These are phyloP conservation scores for Ariolimax columbianus DNA, from an alignment of 2,888 invertebrate species.

Conservation along the genomic window DNA sequence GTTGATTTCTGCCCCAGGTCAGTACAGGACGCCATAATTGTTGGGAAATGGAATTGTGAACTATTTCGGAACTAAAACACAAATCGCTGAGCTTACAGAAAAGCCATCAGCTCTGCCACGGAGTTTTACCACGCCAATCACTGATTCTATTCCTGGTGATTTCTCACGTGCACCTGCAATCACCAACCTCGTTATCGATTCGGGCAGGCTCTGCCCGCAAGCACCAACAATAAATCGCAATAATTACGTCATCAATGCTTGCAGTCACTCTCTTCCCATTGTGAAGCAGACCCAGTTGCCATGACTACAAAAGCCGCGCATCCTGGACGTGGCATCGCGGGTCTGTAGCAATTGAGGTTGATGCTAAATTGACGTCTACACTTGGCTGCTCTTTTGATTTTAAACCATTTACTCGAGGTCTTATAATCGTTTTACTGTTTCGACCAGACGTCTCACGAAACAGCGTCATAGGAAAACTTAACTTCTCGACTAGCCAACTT, in stretches of 20 bases:
- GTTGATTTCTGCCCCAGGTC: too few species aligned
- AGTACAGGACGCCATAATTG: too few species aligned
- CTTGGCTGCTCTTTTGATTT: not conserved
- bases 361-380: not conserved
- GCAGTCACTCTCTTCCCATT: conserved; percentile 36
- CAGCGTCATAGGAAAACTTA: too few species aligned
- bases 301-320: conserved; percentile 36
- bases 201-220: conserved; percentile 27
- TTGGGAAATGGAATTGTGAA: too few species aligned
- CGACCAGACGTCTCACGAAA: too few species aligned
- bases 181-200: conserved; percentile 16
- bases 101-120: not conserved
- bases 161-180: not conserved
- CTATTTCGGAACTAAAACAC: not conserved
- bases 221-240: conserved; percentile 26
- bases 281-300: conserved; percentile 12
- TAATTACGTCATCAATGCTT: conserved; percentile 30
- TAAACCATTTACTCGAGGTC: too few species aligned
- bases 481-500: too few species aligned
- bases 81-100: not conserved
- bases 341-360: not conserved
- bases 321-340: not conserved
- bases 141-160: not conserved
- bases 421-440: too few species aligned
- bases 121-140: not conserved